phyloP scores from a whole-genome alignment of 2,888 invertebrate genomes.

The Thereva unica region DNA sequence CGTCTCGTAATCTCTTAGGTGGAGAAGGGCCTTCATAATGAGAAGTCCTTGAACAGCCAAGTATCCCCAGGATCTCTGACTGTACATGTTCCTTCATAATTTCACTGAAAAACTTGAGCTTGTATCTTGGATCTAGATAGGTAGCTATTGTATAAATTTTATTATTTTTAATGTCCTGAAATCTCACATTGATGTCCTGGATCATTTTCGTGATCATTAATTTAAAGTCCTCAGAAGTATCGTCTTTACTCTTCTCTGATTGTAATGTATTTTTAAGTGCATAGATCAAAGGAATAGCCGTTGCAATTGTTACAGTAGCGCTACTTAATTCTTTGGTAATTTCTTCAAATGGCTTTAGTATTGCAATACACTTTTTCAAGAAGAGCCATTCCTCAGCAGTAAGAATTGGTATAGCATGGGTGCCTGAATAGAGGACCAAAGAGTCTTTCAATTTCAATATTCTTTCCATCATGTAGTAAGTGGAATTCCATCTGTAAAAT shows the following conservation, averaged over 20 bases:
- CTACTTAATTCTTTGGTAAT: background rate
- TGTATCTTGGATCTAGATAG: no score
- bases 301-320: no score
- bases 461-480: background rate
- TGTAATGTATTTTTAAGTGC: background rate
- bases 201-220: background rate
- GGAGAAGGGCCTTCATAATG: no score
- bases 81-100: no score
- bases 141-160: no score
- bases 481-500: no score
- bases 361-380: background rate
- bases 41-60: no score
- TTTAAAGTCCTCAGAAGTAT: background rate
- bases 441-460: no score
- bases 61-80: no score
- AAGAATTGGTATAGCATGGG: background rate
- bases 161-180: no score
- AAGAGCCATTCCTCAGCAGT: background rate
- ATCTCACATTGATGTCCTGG: background rate
- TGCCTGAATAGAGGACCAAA: background rate
- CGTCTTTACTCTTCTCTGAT: background rate
- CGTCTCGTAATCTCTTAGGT: no score
- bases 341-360: background rate
- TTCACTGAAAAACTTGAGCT: no score
- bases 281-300: background rate